Evolutionary conservation across 2,797 vertebrate species (phyloP), one percentile per base, ranked within the genome.

Genomic region (Pitangus sulphuratus): DNA sequence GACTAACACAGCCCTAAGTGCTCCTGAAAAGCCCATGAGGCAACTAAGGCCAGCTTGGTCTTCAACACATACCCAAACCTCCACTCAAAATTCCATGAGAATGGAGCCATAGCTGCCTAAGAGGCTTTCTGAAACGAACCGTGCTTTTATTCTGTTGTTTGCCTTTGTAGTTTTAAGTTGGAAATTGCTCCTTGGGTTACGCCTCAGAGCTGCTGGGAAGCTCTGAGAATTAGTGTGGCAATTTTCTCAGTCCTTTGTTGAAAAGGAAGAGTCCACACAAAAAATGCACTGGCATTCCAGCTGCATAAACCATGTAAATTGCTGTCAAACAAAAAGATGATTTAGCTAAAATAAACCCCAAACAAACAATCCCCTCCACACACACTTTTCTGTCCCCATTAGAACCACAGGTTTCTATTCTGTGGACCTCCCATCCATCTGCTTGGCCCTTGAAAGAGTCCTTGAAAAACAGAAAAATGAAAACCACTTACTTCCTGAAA

Each of bases 401-500:
- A 95, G 74, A 86, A 28, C 37, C 25, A 48, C 83, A 82, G 77
- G 91, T 90, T 95, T 87, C 82, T 60, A 72, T 93, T 91, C 87
- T 53, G 47, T 33, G 66, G 66, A 62, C 92, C 74, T 88, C 83
- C 79, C 87, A 95, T 71, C 51, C 93, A 95, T 93, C 93, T 96
- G 79, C 89, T 39, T 88, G 90, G 91, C 65, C 95, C 76, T 97
- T 94, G 82, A 91, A 94, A 93, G 76, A 91, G 87, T 93, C 89
- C 95, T 96, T 87, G 85, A 95, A 85, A 96, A 96, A 82, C 84
- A 2, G 7, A 96, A 92, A 96, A 94, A 95, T 91, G 89, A 96
- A 94, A 96, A 89, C 65, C 94, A 95, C 94, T 95, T 89, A 93
- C 93, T 94, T 96, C 84, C 92, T 87, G 91, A 95, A 95, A 96